Evolutionary conservation across 2,888 invertebrate species (phyloP), one percentile per base, ranked within the genome.

Genomic region (Oxycera nigricornis): DNA sequence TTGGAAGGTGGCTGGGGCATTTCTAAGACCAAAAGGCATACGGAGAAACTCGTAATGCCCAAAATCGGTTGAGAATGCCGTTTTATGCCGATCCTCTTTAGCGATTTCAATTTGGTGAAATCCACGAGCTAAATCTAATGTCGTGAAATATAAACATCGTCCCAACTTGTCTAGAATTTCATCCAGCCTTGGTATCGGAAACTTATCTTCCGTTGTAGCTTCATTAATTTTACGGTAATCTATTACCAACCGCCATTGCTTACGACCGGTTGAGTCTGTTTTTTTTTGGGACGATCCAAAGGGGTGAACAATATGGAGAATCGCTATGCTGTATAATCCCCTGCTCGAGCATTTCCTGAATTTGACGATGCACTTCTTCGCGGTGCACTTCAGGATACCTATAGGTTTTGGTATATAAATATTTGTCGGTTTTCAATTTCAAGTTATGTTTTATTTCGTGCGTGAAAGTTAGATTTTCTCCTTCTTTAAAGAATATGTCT

Each of bases 321-420:
- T 72, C 52, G 17, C 76, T 77, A 11, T 28, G 74, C 9, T 74
- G 68, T 22, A 76, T 73, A 1, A 76, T 74, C 6, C 61, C 35
- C 41, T n/a, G n/a, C n/a, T n/a, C n/a, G n/a, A 82, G 61, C 79
- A 81, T 79, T 75, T 80, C 78, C 55, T 78, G 55, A 4, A 81
- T 79, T 79, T 82, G 81, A n/a, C 6, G 4, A 14, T 73, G 14
- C 4, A 76, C 74, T 35, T 76, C 74, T 9, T 11, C 7, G 35
- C 74, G 72, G 55, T 76, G 76, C 30, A 72, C 59, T 52, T 77
- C 50, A 2, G 77, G 75, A 30, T 76, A 76, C 22, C 75, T 73
- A 61, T 77, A 77, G 14, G 50, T 9, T 31, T 50, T 73, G 1
- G 35, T 57, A 52, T 76, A 74, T 46, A 76, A 73, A 6, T 61